Evolutionary conservation across 2,888 invertebrate genomes (phyloP), one percentile per base, ranked within the genome.

Genomic region (Chouioia cunea): DNA sequence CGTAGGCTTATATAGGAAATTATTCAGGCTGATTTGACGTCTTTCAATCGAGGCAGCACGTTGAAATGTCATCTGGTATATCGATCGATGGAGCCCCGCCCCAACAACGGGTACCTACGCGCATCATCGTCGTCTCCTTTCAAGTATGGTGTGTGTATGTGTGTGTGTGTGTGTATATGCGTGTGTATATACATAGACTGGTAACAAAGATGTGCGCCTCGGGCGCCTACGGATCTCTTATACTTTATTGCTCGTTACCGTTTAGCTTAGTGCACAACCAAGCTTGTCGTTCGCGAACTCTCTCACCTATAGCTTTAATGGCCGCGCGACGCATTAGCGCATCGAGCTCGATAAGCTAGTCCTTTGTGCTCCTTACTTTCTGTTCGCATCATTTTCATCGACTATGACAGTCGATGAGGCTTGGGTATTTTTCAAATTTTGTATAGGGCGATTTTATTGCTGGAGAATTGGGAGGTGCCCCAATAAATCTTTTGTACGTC

Each of bases 241-340:
- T 44, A 52, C 64, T 50, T 65, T 71, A 71, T 71, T 71, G 70
- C 70, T 71, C 70, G 70, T 71, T 71, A 71, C 66, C 59, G 59
- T 65, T 70, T 65, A 48, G 56, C 60, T 44, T 12, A 1, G 36
- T n/a, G n/a, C n/a, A 14, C 56, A n/a, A 27, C 48, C 48, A 66
- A 71, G 67, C 64, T 71, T 71, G 64, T 58, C 64, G 65, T 64
- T 71, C 59, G 64, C 54, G 67, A n/a, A n/a, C n/a, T n/a, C 6
- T 71, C 68, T 66, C 44, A 27, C 57, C 63, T 62, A 63, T 27
- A 36, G 36, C 36, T 36, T 68, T 68, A 71, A 71, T 71, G 71
- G 10, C 36, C 64, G 64, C 71, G 67, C 36, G 36, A 27, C 3
- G 6, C 48, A 67, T 65, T 65, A 67, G 57, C 58, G 62, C 4